Conservation (phyloP, 1,140 invertebrate genomes). For the Marisa cornuarietis region DNA sequence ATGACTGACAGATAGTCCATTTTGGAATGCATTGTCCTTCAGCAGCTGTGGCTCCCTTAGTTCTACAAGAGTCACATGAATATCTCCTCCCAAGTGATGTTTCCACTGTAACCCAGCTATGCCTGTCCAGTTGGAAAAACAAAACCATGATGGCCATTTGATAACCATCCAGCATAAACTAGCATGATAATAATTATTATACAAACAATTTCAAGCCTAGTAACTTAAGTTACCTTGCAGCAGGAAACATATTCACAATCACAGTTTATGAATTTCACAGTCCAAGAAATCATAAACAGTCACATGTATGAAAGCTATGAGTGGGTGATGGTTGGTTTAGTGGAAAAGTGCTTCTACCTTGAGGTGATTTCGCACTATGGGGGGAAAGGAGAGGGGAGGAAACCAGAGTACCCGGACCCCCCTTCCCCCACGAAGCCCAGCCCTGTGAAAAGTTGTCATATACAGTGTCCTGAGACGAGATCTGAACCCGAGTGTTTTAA, state of each 20-base stretch:
- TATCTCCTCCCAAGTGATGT: constrained; percentile 32
- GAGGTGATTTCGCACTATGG: not conserved
- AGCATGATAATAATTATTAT: not conserved
- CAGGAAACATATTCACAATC: too few relatives aligned
- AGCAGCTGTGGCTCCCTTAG: constrained; percentile 6
- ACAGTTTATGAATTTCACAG: too few relatives aligned
- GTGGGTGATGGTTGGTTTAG: too few relatives aligned
- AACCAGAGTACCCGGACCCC: not conserved
- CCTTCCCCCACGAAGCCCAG: too few relatives aligned
- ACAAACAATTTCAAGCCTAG: not conserved
- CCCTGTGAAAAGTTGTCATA: too few relatives aligned
- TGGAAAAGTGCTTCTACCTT: too few relatives aligned
- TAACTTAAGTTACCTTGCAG: not conserved
- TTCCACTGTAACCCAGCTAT: constrained; percentile 59
- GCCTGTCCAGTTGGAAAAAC: constrained; percentile 34
- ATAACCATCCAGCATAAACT: not conserved
- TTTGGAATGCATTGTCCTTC: constrained; percentile 25
- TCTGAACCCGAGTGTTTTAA: too few relatives aligned
- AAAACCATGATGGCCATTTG: not conserved
- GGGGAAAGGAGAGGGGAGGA: not conserved
- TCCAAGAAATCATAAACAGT: too few relatives aligned
- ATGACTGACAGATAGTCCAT: constrained; percentile 14
- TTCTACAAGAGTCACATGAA: constrained; percentile 44
- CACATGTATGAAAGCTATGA: too few relatives aligned
- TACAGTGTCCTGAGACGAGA: too few relatives aligned